Evolutionary conservation across 1,140 invertebrate species (phyloP), one percentile per base, ranked within the genome.

Genomic region (Goniozus legneri): DNA sequence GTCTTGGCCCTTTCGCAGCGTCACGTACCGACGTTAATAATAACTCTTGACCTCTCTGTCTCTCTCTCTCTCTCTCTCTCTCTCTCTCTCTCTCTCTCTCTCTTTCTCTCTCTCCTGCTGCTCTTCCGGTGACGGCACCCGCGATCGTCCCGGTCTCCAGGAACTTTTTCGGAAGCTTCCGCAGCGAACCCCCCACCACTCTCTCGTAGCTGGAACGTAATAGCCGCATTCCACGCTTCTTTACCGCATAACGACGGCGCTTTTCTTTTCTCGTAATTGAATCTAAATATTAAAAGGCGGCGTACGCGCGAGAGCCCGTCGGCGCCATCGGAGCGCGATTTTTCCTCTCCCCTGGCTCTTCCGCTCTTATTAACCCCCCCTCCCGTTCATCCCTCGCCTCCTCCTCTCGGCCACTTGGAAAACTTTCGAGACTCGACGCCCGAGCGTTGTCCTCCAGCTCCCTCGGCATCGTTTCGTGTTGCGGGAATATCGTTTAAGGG

Each of bases 211-310:
- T 8, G 36, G 40, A 43, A 15, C 8, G 15, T 18, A 18, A 43
- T 14, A 15, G 19, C 36, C 6, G 16, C 15, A 38, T 41, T 52
- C 41, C 64, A 63, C 57, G 68, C 67, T 69, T 69, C 66, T 68
- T 68, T 63, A 62, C 58, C 62, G 62, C 61, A 62, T 68, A 67
- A 68, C 61, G 62, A 64, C 59, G 54, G 51, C 59, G 57, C 56
- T 60, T 64, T 67, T 59, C n/a, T n/a, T n/a, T 63, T 59, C 47
- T 38, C 53, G 58, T 70, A 70, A 69, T 69, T 72, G 69, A 72
- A 70, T 72, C 67, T 72, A 70, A 72, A 72, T 72, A 69, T 72
- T 69, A 67, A 70, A 67, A 46, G n/a, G n/a, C n/a, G n/a, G n/a
- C n/a, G n/a, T n/a, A n/a, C 56, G 49, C 46, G 35, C 32, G 8